phyloP scores from a whole-genome alignment of 2,113 vertebrate genomes.

The Cynocephalus volans region DNA sequence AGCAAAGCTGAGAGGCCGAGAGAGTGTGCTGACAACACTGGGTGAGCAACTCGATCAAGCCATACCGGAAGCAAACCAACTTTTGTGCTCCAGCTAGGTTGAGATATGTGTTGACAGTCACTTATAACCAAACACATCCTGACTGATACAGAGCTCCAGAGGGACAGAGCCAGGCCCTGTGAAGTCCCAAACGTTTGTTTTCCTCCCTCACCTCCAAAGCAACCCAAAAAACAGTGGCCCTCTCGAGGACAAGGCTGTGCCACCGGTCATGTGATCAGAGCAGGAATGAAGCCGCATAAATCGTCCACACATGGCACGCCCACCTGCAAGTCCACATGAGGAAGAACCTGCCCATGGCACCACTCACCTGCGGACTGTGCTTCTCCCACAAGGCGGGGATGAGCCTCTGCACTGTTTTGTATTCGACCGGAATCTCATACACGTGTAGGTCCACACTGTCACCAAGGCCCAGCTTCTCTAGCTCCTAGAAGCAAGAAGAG shows the following conservation, averaged over 20 bases:
- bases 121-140: neutral
- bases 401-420: slow-evolving; percentile 94
- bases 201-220: neutral
- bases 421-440: slow-evolving; percentile 96
- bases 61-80: accelerated
- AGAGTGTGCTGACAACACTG: neutral
- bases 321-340: neutral
- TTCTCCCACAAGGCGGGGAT: slow-evolving; percentile 95
- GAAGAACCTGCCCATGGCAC: neutral
- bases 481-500: slow-evolving; percentile 89
- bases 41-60: neutral
- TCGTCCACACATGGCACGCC: neutral
- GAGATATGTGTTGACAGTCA: neutral
- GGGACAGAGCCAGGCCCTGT: neutral
- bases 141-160: neutral
- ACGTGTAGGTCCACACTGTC: slow-evolving; percentile 93
- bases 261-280: accelerated
- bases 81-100: neutral
- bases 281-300: neutral
- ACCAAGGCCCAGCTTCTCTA: slow-evolving; percentile 94
- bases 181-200: neutral
- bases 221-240: neutral
- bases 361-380: slow-evolving; percentile 94
- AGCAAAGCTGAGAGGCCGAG: neutral
- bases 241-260: neutral